phyloP scores from a whole-genome alignment of 2,888 invertebrate genomes.

The Acrobeloides nanus region DNA sequence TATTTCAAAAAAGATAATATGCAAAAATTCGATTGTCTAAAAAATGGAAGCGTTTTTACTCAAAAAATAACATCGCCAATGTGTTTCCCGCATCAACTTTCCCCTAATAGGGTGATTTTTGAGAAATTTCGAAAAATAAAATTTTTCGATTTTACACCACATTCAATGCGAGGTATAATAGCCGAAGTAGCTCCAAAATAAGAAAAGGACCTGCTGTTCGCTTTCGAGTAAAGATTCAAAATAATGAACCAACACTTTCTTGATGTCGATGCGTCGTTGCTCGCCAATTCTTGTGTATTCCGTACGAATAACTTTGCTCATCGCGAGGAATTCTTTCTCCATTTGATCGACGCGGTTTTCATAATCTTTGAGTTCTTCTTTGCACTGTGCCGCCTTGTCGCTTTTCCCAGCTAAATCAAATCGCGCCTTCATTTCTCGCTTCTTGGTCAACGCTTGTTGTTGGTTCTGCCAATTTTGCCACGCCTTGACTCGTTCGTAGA shows the following conservation, averaged over 20 bases:
- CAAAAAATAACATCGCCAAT: no score
- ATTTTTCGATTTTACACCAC: no score
- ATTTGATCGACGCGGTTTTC: slow-evolving; percentile 90
- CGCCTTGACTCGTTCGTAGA: slow-evolving; percentile 69
- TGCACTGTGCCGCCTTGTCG: slow-evolving; percentile 85
- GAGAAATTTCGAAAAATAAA: no score
- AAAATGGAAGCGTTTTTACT: no score
- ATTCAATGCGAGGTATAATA: no score
- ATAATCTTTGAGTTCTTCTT: slow-evolving; percentile 66
- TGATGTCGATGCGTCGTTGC: slow-evolving; percentile 87
- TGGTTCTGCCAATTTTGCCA: slow-evolving; percentile 97
- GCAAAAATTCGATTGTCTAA: no score
- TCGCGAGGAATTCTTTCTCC: slow-evolving; percentile 81
- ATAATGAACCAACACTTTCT: slow-evolving; percentile 78
- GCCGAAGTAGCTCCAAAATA: no score
- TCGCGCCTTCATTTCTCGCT: slow-evolving; percentile 85
- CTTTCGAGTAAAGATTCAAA: slow-evolving; percentile 74
- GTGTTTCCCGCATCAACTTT: no score
- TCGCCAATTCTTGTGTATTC: slow-evolving; percentile 91
- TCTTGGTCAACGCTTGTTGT: slow-evolving; percentile 82
- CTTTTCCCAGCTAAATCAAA: slow-evolving; percentile 78
- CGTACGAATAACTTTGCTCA: slow-evolving; percentile 57
- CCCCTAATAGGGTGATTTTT: no score
- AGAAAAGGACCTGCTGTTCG: slow-evolving; percentile 21
- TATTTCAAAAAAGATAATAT: no score